Evolutionary conservation across 2,113 vertebrate species (phyloP).

Genomic region (Sturnira hondurensis): DNA sequence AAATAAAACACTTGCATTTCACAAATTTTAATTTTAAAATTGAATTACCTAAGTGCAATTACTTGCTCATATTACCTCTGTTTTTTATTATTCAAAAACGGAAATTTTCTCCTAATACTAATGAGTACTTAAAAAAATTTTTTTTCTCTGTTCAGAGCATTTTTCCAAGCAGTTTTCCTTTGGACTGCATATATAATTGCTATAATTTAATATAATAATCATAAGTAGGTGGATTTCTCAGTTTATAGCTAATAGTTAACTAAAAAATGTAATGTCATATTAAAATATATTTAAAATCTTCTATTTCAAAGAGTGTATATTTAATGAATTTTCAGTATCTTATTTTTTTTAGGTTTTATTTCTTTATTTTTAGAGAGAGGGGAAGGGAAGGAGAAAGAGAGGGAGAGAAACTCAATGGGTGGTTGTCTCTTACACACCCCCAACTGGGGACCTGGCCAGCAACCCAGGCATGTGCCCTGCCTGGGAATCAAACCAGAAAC

Average conservation of each 20-base stretch:
- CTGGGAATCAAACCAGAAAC: too few species aligned
- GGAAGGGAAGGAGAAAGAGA: too few species aligned
- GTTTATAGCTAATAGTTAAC: not conserved
- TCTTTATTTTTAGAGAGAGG: too few species aligned
- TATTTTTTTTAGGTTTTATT: too few species aligned
- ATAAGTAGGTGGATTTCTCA: not conserved
- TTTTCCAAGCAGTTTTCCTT: not conserved
- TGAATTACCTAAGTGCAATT: not conserved
- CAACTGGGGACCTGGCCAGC: too few species aligned
- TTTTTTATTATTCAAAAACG: not conserved
- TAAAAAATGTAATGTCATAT: not conserved
- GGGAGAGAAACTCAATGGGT: too few species aligned
- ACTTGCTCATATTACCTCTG: not conserved
- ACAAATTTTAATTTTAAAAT: not conserved
- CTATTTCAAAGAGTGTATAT: not conserved
- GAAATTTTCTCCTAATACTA: not conserved
- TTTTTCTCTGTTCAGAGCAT: not conserved
- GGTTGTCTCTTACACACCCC: too few species aligned
- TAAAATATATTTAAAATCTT: not conserved
- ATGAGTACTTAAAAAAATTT: not conserved
- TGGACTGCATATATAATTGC: not conserved
- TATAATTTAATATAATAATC: not conserved
- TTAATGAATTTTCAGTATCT: not conserved
- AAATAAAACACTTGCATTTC: not conserved
- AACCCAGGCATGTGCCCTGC: too few species aligned